Conservation (phyloP, 2,113 vertebrate species). For the Aphyosemion australe region DNA sequence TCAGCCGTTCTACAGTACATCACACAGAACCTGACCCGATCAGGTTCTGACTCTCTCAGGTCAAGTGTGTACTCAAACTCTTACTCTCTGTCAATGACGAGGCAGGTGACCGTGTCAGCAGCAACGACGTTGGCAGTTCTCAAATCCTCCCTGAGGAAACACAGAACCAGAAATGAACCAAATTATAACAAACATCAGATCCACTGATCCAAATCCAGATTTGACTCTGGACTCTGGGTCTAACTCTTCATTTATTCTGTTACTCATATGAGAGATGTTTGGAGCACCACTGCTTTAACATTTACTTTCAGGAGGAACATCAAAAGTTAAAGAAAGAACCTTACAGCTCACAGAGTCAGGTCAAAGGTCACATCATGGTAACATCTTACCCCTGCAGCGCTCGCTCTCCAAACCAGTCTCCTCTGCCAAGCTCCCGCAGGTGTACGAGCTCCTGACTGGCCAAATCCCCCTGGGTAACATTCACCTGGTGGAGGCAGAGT, state of each 20-base stretch:
- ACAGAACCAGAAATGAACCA: slow-evolving; percentile 8
- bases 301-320: too few species aligned
- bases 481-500: slow-evolving; percentile 46
- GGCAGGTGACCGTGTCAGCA: slow-evolving; percentile 87
- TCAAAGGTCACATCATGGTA: background rate
- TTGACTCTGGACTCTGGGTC: too few species aligned
- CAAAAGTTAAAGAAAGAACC: too few species aligned
- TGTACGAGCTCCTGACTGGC: slow-evolving; percentile 46
- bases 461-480: slow-evolving; percentile 59
- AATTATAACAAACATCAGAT: background rate
- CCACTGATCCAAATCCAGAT: too few species aligned
- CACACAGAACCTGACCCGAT: background rate
- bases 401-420: slow-evolving; percentile 72
- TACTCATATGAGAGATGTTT: too few species aligned
- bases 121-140: slow-evolving; percentile 94
- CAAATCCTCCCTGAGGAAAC: slow-evolving; percentile 86
- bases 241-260: too few species aligned
- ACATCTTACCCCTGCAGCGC: slow-evolving; percentile 65
- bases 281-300: too few species aligned
- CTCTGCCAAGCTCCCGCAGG: slow-evolving; percentile 58
- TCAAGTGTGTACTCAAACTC: slow-evolving; percentile 50
- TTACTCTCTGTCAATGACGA: slow-evolving; percentile 98
- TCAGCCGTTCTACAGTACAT: background rate
- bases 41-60: background rate
- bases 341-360: background rate